Evolutionary conservation across 2,888 invertebrate species (phyloP), one percentile per base, ranked within the genome.

Genomic region (Xestoiulus laeticollis): DNA sequence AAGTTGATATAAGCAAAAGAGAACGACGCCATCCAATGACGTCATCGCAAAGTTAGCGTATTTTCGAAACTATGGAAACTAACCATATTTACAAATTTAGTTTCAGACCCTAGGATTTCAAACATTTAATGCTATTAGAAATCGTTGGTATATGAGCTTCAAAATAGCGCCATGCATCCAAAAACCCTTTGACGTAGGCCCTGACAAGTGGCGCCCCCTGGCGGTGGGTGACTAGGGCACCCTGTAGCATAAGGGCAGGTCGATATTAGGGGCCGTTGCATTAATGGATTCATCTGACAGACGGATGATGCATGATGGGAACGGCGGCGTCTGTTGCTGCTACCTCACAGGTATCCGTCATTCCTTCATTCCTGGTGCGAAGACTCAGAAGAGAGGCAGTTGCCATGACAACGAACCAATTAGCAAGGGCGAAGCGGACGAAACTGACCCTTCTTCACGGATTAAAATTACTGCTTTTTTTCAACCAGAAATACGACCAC

Each of bases 301-400:
- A 68, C 26, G 68, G 22, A 22, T 68, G 68, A 68, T 68, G 68
- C 68, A 68, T 68, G 8, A 68, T 68, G 68, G 68, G 68, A 68
- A 68, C 22, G 8, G 8, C 22, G n/a, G 68, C 68, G 22, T n/a
- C 68, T 68, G 68, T 68, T 68, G 22, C 19, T n/a, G 68, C 8
- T 68, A 68, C 68, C 68, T 68, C 68, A 26, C 68, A 68, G 68
- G 68, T 68, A 68, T 68, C 22, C 68, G 22, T 68, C 68, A 68
- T 38, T n/a, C 38, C 38, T 38, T 6, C 38, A 5, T 6, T 38
- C 38, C n/a, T n/a, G n/a, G 38, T 38, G 38, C 6, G 4, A 6
- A 5, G 26, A 1, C 5, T 3, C 2, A 3, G 59, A 59, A 68
- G 8, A 10, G 68, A 68, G n/a, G 68, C 26, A 26, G 68, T 68